Base-by-base conservation (phyloP, 2,888 invertebrate species). In the Toxonevra muliebris region DNA sequence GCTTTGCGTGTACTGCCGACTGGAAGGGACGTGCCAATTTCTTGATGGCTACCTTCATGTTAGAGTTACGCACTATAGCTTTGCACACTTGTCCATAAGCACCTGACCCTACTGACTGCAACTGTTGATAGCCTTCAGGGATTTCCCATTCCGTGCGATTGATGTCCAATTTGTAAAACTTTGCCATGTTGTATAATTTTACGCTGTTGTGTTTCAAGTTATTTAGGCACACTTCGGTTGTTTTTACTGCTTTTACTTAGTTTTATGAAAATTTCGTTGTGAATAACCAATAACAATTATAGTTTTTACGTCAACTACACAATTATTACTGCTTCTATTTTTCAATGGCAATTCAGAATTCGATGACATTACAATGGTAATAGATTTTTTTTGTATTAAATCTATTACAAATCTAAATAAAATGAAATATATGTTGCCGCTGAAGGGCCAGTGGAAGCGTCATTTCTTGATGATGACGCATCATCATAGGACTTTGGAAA, bases 101-200 rank as follows among this genome's bases (percentile, higher is more conserved):
- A 75, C 98, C 98, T 73, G 95, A 95, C 71, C 98, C 98, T 70
- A 98, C 96, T 72, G 97, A 93, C 82, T 92, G 93, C 75, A 98
- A 89, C 88, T 91, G 92, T 86, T 94, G 93, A 88, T 98, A 98
- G 77, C 94, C 89, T 76, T 92, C 91, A 65, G 97, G 97, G 75
- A 98, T 93, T 87, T 95, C 95, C 97, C 97, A 98, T 89, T 96
- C 94, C 71, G 98, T 97, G 87, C 94, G 94, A 87, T 97, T 98
- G 77, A 99, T 92, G 88, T 98, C 98, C 66, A 96, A 89, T 85
- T 92, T 93, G 82, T 95, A 92, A 87, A 91, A 96, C 78, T 89
- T 90, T 42, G 78, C 73, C 93, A 93, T 93, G 70, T 74, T 70
- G 30, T 9, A 55, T 9, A 13, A 5, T 15, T n/a, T n/a, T n/a